Evolutionary conservation across 2,888 invertebrate genomes (phyloP), one percentile per base, ranked within the genome.

Genomic region (Scrobipalpa costella): DNA sequence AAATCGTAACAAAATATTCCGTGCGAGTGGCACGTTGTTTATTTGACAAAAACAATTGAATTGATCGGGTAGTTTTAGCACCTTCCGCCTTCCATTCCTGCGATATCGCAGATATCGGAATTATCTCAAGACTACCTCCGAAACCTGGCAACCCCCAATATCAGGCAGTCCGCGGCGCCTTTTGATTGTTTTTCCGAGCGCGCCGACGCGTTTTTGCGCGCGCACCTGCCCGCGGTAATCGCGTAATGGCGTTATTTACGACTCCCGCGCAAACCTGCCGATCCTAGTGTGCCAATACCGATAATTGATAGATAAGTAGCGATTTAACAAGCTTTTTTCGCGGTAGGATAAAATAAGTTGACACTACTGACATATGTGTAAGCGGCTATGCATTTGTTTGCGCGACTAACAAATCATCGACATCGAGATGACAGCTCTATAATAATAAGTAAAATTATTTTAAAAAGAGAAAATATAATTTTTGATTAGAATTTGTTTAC

Each of bases 121-220:
- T 27, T 27, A 27, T 27, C 2, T 5, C 27, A 27, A 27, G 27
- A 36, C 11, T 13, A 3, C 3, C 60, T 33, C 34, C 15, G 17
- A 5, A 7, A 1, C 17, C 47, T 34, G 47, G 60, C 60, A 47
- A 60, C 60, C 47, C 60, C 60, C 27, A 27, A n/a, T 49, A 49
- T 52, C 61, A 9, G 52, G 36, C 47, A 6, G 15, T 34, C n/a
- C 71, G 86, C 88, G 88, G 88, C 84, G 83, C 85, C 87, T 84
- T 89, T 88, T 86, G 88, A 88, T 88, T 87, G 88, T 88, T 89
- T 89, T 88, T 86, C 86, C 83, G 76, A 68, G 75, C 55, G n/a
- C 55, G 34, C 75, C 78, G 78, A 76, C 68, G 66, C 70, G 76
- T 80, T 83, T 82, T 83, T 83, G 79, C 74, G 70, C 69, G 65